These are phyloP conservation scores for Epicauta chinensis DNA, from an alignment of 1,140 invertebrate species.

Conservation along the genomic window DNA sequence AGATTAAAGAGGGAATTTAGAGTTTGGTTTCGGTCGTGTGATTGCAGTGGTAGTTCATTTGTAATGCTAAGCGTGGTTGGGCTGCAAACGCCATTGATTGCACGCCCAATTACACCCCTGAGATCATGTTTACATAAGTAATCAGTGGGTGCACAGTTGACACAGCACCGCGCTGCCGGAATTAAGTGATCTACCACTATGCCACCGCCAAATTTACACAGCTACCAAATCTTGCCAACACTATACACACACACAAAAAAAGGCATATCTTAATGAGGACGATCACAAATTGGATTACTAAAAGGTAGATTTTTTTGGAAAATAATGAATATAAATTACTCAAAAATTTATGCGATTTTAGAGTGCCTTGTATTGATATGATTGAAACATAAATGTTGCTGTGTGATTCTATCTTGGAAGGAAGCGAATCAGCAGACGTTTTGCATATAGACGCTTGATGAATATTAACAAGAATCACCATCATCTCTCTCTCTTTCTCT, in stretches of 20 bases:
- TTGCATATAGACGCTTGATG: slow-evolving; percentile 41
- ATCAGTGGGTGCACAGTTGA: slow-evolving; percentile 38
- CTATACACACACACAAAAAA: no score
- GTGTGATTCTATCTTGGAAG: slow-evolving; percentile 33
- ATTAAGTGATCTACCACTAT: slow-evolving; percentile 35
- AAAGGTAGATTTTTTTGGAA: no score
- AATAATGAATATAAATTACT: no score
- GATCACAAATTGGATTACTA: no score
- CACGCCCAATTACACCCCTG: slow-evolving; percentile 42
- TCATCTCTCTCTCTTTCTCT: slow-evolving; percentile 1
- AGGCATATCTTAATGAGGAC: no score
- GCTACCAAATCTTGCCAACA: no score
- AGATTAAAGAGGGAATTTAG: not conserved
- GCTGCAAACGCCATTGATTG: slow-evolving; percentile 41
- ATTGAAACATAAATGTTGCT: slow-evolving; percentile 15
- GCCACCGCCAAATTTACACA: slow-evolving; percentile 3
- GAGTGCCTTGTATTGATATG: no score
- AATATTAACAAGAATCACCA: slow-evolving; percentile 35
- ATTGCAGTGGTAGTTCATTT: slow-evolving; percentile 22
- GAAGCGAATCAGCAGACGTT: slow-evolving; percentile 41
- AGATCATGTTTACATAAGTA: slow-evolving; percentile 44
- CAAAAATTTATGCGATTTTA: no score
- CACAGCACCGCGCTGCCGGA: slow-evolving; percentile 35
- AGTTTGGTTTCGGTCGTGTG: not conserved
- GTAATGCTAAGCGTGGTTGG: slow-evolving; percentile 28